phyloP scores from a whole-genome alignment of 2,888 invertebrate species.

The Drosophila ezoana region DNA sequence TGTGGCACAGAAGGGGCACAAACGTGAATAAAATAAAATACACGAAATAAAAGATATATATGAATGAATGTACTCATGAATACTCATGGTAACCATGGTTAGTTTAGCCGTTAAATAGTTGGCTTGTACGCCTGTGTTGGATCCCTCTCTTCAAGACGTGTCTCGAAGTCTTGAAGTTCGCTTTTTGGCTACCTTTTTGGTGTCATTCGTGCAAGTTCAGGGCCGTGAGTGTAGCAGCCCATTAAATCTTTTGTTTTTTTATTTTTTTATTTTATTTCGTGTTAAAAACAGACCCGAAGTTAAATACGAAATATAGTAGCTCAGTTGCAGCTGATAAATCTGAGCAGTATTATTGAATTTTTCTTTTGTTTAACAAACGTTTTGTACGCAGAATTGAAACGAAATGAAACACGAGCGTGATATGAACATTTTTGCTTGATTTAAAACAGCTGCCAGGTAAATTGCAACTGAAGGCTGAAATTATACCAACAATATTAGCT shows the following conservation, averaged over 20 bases:
- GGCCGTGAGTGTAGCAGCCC: conserved; percentile 40
- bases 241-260: conserved; percentile 39
- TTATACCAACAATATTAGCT: background rate
- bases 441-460: conserved; percentile 33
- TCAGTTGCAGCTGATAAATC: conserved; percentile 20
- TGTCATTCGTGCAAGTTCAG: conserved; percentile 64
- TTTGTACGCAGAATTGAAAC: background rate
- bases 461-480: background rate
- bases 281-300: conserved; percentile 32
- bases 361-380: background rate
- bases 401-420: conserved; percentile 1
- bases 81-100: conserved; percentile 30
- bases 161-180: conserved; percentile 13
- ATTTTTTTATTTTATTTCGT: conserved; percentile 20
- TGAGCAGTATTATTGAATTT: background rate
- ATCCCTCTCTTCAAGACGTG: conserved; percentile 21
- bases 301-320: background rate
- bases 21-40: conserved; percentile 45
- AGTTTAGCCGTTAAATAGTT: conserved; percentile 16
- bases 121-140: background rate
- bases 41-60: conserved; percentile 20
- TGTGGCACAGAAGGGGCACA: conserved; percentile 47
- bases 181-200: conserved; percentile 24
- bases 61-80: background rate
- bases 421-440: background rate